These are phyloP conservation scores for Drosophila robusta DNA, from an alignment of 2,888 invertebrate genomes.

Conservation along the genomic window DNA sequence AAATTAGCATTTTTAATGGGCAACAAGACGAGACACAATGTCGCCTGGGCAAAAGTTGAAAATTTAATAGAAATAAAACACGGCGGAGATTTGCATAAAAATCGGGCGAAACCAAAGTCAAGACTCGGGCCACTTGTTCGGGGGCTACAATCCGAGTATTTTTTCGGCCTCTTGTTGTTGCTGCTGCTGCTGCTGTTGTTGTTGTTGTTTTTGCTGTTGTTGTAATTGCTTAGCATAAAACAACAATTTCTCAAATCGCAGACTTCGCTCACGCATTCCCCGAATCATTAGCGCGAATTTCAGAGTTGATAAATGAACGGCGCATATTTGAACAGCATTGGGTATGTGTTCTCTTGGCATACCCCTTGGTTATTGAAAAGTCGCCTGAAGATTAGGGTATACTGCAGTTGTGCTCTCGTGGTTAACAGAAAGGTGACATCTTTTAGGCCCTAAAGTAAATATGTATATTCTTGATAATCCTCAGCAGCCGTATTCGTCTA, in stretches of 20 bases:
- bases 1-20: conserved; percentile 76
- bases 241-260: conserved; percentile 61
- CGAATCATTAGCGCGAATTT: conserved; percentile 67
- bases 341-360: conserved; percentile 6
- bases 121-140: background rate
- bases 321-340: conserved; percentile 49
- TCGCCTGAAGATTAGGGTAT: too few species aligned
- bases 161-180: too few species aligned
- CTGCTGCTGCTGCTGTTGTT: conserved; percentile 6
- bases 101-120: conserved; percentile 41
- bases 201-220: conserved; percentile 32
- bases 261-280: conserved; percentile 45
- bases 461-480: too few species aligned
- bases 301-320: conserved; percentile 58
- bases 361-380: too few species aligned
- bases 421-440: too few species aligned
- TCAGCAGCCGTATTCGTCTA: too few species aligned
- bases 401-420: too few species aligned
- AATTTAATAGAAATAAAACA: conserved; percentile 31
- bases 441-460: too few species aligned
- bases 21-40: conserved; percentile 75
- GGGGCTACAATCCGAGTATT: background rate
- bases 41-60: conserved; percentile 56
- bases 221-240: conserved; percentile 68
- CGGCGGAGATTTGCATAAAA: conserved; percentile 61